phyloP scores from a whole-genome alignment of 2,113 vertebrate species.

The Ceyx margarethae region DNA sequence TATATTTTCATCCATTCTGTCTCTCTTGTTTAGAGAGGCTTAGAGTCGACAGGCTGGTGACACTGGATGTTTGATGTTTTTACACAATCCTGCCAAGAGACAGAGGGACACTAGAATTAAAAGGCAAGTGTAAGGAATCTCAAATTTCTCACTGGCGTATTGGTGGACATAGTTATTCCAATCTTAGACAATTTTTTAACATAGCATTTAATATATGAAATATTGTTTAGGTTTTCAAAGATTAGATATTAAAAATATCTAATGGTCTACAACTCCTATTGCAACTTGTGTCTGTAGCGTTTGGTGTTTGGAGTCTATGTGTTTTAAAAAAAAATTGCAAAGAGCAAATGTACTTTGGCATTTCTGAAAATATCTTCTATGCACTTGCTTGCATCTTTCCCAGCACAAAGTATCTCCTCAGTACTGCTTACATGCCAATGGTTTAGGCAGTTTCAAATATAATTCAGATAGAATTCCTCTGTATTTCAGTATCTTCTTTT shows the following conservation, averaged over 20 bases:
- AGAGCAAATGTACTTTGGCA: background rate
- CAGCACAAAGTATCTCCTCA: background rate
- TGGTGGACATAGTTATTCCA: background rate
- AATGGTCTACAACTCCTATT: background rate
- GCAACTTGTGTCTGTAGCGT: background rate
- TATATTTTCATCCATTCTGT: background rate
- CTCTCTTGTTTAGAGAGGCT: background rate
- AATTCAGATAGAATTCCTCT: background rate
- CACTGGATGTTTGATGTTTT: background rate
- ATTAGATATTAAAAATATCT: background rate
- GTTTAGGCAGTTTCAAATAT: background rate
- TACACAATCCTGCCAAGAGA: background rate
- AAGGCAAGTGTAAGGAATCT: background rate
- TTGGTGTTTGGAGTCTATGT: background rate
- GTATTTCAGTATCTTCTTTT: background rate
- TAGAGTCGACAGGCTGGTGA: background rate
- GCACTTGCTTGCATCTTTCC: background rate
- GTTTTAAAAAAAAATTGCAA: background rate
- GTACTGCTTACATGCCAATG: background rate
- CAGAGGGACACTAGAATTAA: background rate
- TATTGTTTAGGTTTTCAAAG: background rate
- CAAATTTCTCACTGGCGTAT: background rate
- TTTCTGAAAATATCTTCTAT: background rate
- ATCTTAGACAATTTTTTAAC: background rate
- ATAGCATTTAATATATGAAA: background rate